Evolutionary conservation across 2,797 vertebrate genomes (phyloP).

Genomic region (Diglossa cyanea): DNA sequence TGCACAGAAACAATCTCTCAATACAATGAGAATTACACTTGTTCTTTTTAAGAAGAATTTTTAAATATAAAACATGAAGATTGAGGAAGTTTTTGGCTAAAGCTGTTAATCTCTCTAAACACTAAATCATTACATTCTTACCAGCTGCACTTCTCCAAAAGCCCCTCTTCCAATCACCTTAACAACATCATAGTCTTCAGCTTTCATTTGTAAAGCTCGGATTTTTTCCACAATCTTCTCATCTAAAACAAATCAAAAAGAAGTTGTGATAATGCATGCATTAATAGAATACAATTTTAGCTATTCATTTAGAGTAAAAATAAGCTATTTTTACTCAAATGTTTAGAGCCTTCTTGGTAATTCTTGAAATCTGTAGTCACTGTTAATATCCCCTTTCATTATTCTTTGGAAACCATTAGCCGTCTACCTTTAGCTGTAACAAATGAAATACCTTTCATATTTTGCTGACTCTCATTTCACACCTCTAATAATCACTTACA

Average conservation of each 20-base stretch:
- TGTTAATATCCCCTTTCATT: background rate
- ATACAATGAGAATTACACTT: background rate
- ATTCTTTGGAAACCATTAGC: background rate
- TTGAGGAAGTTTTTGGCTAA: background rate
- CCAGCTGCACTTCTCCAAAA: slow-evolving; percentile 97
- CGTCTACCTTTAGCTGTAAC: background rate
- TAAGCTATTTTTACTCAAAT: background rate
- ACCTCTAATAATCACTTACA: background rate
- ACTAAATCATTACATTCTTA: slow-evolving; percentile 74
- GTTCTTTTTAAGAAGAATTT: background rate
- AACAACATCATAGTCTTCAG: slow-evolving; percentile 96
- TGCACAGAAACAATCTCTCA: background rate
- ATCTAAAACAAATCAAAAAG: slow-evolving; percentile 77
- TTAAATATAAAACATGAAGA: background rate
- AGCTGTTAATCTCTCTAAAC: background rate
- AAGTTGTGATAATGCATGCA: background rate
- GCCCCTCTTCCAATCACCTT: slow-evolving; percentile 99
- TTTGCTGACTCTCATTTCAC: background rate
- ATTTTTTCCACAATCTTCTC: slow-evolving; percentile 89
- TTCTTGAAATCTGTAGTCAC: background rate
- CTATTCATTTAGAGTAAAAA: background rate
- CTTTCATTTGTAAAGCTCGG: slow-evolving; percentile 93
- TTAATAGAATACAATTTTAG: background rate
- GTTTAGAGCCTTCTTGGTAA: background rate
- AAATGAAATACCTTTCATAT: background rate